Percentiles rank a stretch among this genome's conserved stretches.
Conservation (phyloP, 2,113 vertebrate genomes). For the Malurus cyaneus region DNA sequence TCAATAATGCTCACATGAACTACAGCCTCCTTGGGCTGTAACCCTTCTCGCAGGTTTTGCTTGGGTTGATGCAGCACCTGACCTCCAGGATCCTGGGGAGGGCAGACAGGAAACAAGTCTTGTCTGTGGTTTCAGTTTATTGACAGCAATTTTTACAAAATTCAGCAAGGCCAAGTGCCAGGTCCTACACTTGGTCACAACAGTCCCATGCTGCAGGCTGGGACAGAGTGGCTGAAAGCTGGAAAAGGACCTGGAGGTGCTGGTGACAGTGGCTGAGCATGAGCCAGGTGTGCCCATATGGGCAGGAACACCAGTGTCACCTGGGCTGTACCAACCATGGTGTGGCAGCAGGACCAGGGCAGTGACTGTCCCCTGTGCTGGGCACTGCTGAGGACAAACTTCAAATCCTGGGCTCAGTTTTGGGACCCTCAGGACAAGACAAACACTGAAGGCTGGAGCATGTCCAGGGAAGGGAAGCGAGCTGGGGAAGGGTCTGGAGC, state of each 20-base stretch:
- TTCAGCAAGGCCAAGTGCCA: fast-evolving
- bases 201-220: neutral
- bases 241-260: neutral
- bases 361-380: neutral
- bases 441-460: fast-evolving
- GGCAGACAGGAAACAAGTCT: neutral
- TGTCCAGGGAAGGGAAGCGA: fast-evolving
- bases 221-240: neutral
- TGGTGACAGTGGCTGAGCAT: neutral
- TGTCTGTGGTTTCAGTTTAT: neutral
- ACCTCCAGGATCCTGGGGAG: neutral
- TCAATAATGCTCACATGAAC: neutral
- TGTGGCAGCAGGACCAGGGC: neutral
- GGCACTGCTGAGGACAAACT: fast-evolving
- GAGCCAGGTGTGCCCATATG: neutral
- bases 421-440: fast-evolving
- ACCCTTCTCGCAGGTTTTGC: neutral
- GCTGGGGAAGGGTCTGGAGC: neutral
- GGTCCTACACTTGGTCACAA: neutral
- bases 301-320: neutral
- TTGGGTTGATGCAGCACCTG: neutral
- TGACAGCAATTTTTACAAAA: neutral
- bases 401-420: fast-evolving
- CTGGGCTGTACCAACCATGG: fast-evolving
- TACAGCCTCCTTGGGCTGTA: neutral